Evolutionary conservation across 2,888 invertebrate species (phyloP).

Genomic region (Orchesellides sinensis): DNA sequence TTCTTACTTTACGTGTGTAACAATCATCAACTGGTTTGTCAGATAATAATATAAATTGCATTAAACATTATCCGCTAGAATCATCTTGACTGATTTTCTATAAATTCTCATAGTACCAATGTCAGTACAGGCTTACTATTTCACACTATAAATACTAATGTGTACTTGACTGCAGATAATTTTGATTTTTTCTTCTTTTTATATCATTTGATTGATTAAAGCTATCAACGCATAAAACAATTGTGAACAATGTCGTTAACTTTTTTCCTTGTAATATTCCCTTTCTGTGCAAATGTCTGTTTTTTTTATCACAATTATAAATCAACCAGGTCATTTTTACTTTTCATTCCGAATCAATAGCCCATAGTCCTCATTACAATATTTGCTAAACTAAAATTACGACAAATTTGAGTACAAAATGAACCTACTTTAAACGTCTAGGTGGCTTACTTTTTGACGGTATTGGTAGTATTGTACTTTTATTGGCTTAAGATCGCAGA

Average conservation of each 20-base stretch:
- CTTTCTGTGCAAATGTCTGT: not conserved
- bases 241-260: not conserved
- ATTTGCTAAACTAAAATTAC: slow-evolving; percentile 32
- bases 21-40: not conserved
- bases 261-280: slow-evolving; percentile 11
- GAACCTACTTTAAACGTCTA: slow-evolving; percentile 7
- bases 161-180: too few relatives aligned
- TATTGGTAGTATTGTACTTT: too few relatives aligned
- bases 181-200: slow-evolving; percentile 22
- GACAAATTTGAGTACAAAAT: slow-evolving; percentile 18
- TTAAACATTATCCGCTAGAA: not conserved
- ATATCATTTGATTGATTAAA: not conserved
- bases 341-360: slow-evolving; percentile 18
- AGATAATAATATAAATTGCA: not conserved
- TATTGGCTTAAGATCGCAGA: slow-evolving; percentile 7
- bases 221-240: not conserved
- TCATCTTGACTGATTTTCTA: not conserved
- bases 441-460: slow-evolving; percentile 5
- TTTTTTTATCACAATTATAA: slow-evolving; percentile 10
- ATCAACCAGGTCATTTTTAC: slow-evolving; percentile 49
- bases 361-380: not conserved
- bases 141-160: not conserved
- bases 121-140: slow-evolving; percentile 22
- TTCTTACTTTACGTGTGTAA: not conserved
- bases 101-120: slow-evolving; percentile 23